Evolutionary conservation across 2,888 invertebrate species (phyloP), one percentile per base, ranked within the genome.

Genomic region (Panzeria rudis): DNA sequence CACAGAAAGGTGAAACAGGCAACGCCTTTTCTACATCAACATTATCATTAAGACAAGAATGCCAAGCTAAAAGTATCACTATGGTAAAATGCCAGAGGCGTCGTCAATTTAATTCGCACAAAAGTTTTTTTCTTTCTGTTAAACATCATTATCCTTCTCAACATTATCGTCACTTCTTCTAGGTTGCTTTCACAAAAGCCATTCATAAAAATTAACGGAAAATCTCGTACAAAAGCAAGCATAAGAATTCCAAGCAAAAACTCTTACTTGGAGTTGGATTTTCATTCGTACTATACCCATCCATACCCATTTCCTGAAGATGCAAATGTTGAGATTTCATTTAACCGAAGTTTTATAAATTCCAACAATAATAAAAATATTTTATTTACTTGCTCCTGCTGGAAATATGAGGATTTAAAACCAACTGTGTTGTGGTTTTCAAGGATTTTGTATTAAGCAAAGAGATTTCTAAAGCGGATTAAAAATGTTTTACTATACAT

Each of bases 1-100:
- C 79, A 82, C 71, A 54, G 71, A 79, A 85, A 85, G 85, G 85
- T 79, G 73, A 85, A 82, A 79, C 78, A 23, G 78, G 82, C 85
- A 85, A 85, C 85, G 85, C 85, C 85, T 82, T 77, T 79, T 78
- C 69, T 62, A 20, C 62, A 73, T 35, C 47, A 61, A 47, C 68
- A 81, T 54, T 61, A 68, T 59, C 68, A 81, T 77, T 77, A 73
- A 73, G 41, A 15, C 32, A 66, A 44, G 47, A n/a, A 71, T 68
- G 20, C 23, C 69, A 66, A 71, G 59, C 41, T 61, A 76, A 71
- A 66, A 76, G 68, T 77, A 77, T 80, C 80, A 73, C 71, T 75
- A 69, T 29, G 71, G 50, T 20, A 54, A 82, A 78, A 11, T 69
- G 85, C 81, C 81, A 78, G 69, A 71, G 73, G 84, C 84, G 69